A percentile compares a stretch with the other conserved stretches of the same genome.
Evolutionary conservation across 2,797 vertebrate species (phyloP).

Genomic region (Avahi laniger): DNA sequence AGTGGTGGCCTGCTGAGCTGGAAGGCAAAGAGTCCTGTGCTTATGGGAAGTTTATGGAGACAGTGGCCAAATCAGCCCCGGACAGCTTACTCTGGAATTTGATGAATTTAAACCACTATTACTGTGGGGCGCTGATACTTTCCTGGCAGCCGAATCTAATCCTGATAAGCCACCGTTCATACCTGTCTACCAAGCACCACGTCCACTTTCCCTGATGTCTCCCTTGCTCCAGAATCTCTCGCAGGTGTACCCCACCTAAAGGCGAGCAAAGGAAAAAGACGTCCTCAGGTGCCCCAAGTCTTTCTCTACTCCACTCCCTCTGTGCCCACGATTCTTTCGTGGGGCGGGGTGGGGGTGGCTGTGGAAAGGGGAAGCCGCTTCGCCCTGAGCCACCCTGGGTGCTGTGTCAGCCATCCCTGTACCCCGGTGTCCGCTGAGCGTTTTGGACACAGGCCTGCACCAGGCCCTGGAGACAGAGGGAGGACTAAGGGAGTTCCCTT

Average conservation of each 20-base stretch:
- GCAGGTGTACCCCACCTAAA: background rate
- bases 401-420: background rate
- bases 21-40: background rate
- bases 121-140: background rate
- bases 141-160: background rate
- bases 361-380: background rate
- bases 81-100: background rate
- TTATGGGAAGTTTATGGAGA: background rate
- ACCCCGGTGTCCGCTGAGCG: background rate
- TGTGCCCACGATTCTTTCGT: background rate
- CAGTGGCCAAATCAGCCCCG: background rate
- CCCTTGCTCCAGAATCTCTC: background rate
- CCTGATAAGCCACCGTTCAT: rapidly evolving
- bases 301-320: background rate
- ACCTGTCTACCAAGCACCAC: background rate
- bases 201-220: background rate
- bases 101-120: background rate
- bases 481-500: too few relatives aligned
- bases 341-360: background rate
- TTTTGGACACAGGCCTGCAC: background rate
- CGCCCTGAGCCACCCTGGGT: background rate
- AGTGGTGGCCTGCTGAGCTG: background rate
- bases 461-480: background rate
- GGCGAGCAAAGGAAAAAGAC: background rate
- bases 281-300: background rate